Evolutionary conservation across 2,797 vertebrate genomes (phyloP).

Genomic region (Prionace glauca): DNA sequence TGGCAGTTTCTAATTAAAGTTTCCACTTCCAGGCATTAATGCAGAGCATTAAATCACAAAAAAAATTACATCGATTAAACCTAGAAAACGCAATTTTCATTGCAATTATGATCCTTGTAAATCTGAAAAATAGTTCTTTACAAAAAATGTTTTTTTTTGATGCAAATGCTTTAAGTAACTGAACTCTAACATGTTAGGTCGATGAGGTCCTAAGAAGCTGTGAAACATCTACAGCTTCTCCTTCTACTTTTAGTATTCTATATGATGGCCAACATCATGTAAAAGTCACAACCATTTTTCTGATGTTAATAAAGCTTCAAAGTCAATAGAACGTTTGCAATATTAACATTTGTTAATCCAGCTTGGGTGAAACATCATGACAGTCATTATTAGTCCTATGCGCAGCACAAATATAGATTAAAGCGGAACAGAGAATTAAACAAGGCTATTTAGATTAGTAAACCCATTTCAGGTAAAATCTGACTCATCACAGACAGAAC

Average conservation of each 20-base stretch:
- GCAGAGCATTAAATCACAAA: neutral
- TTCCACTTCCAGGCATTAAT: neutral
- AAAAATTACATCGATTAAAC: neutral
- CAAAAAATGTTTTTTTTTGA: neutral
- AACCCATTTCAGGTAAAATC: neutral
- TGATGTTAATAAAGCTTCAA: conserved; percentile 8
- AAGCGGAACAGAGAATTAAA: neutral
- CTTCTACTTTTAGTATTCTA: neutral
- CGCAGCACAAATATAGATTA: neutral
- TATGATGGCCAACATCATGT: neutral
- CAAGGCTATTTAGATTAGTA: neutral
- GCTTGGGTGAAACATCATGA: neutral
- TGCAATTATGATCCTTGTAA: neutral
- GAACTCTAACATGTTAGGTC: neutral
- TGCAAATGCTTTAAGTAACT: neutral
- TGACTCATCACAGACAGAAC: neutral
- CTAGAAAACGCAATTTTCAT: neutral
- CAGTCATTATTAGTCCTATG: neutral
- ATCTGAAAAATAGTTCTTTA: neutral
- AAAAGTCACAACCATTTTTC: neutral
- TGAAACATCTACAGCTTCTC: neutral
- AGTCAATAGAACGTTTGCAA: neutral
- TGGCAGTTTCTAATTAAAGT: neutral
- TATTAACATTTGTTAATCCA: neutral
- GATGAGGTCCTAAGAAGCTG: neutral